Evolutionary conservation across 2,113 vertebrate genomes (phyloP), one percentile per base, ranked within the genome.

Genomic region (Perca flavescens): DNA sequence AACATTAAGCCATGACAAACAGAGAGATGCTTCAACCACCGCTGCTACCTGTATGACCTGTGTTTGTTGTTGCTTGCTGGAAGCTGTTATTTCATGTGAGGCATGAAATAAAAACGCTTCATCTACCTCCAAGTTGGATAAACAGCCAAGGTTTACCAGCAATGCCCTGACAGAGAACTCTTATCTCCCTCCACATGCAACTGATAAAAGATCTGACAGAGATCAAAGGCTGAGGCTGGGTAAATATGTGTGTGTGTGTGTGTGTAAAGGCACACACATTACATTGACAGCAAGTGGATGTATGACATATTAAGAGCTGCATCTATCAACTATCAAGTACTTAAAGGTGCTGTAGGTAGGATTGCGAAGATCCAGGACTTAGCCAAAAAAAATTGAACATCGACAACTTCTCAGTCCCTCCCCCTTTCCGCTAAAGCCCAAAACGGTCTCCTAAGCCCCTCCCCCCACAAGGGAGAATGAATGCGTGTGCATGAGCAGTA

Each of bases 101-200:
- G 62, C 47, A 77, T 60, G 21, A 85, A 75, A 76, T 60, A 65
- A 84, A 66, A 82, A 43, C 3, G 34, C 40, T 69, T 91, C 50
- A 86, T 73, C 82, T 86, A 36, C 77, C 53, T 82, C 80, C 75
- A 87, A 40, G 53, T 68, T 28, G 54, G 61, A 87, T 81, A 85
- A 83, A 85, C 69, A 72, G 65, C 79, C 10, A 40, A 71, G 17
- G 34, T 72, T 91, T 78, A 86, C 79, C 86, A 87, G 89, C 84
- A 88, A 15, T 17, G 80, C 78, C 86, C 77, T 52, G 79, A 88
- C 60, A 47, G 34, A 57, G 34, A 50, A 9, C 34, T 43, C 69
- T 82, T 77, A 84, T 88, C 88, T 72, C 21, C 8, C 15, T 53
- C 49, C 11, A 52, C 68, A 64, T 81, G 83, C 77, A 73, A 79